Percentiles rank a stretch among this genome's conserved stretches.
Evolutionary conservation across 2,113 vertebrate species (phyloP).

Genomic region (Neogobius melanostomus): DNA sequence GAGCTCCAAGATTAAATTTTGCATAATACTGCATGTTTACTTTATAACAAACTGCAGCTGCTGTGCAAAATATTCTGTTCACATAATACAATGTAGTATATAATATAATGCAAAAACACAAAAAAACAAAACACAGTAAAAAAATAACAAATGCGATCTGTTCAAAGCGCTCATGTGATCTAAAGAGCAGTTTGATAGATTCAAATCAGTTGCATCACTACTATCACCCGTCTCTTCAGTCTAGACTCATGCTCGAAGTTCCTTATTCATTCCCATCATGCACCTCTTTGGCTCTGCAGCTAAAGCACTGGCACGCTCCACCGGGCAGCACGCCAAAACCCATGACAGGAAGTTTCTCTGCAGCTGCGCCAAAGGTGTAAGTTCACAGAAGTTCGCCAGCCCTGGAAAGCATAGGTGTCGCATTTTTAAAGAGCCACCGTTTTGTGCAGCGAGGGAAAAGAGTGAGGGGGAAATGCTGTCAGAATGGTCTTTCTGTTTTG

Average conservation of each 20-base stretch:
- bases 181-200: too few relatives aligned
- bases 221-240: slow-evolving; percentile 27
- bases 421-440: slow-evolving; percentile 66
- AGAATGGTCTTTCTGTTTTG: slow-evolving; percentile 61
- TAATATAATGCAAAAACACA: too few relatives aligned
- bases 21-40: too few relatives aligned
- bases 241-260: slow-evolving; percentile 67
- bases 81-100: too few relatives aligned
- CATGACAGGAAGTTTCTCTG: slow-evolving; percentile 66
- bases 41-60: too few relatives aligned
- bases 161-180: too few relatives aligned
- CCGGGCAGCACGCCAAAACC: slow-evolving; percentile 60
- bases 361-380: slow-evolving; percentile 38
- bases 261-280: slow-evolving; percentile 54
- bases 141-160: too few relatives aligned
- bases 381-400: slow-evolving; percentile 71
- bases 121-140: too few relatives aligned
- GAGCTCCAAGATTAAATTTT: too few relatives aligned
- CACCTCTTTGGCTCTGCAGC: slow-evolving; percentile 51
- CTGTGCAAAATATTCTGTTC: too few relatives aligned
- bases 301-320: slow-evolving; percentile 53
- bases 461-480: slow-evolving; percentile 25
- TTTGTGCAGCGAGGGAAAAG: slow-evolving; percentile 30
- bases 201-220: not conserved
- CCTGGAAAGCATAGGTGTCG: slow-evolving; percentile 61